These are phyloP conservation scores for Phalacrocorax pelagicus DNA, from an alignment of 2,113 vertebrate species.

Conservation along the genomic window DNA sequence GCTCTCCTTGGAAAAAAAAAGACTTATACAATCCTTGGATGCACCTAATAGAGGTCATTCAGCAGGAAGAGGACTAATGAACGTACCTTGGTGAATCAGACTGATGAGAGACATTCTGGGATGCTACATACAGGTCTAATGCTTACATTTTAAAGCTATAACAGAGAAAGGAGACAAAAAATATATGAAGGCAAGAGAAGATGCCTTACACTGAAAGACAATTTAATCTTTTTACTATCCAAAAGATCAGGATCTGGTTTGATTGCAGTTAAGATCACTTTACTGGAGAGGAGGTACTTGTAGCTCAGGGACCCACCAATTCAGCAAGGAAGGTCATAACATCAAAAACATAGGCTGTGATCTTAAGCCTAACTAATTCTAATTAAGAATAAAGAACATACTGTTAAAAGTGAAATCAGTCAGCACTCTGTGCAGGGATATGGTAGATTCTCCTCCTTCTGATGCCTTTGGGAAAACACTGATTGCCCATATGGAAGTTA, in stretches of 20 bases:
- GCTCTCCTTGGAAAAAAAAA: background rate
- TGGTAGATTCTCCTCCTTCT: background rate
- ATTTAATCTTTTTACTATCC: background rate
- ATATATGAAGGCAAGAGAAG: background rate
- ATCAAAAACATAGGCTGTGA: background rate
- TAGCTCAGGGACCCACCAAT: background rate
- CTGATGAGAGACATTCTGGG: background rate
- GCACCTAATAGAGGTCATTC: background rate
- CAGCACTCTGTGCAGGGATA: background rate
- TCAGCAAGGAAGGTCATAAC: background rate
- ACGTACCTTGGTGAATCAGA: background rate
- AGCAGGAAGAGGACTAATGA: background rate
- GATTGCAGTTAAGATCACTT: background rate
- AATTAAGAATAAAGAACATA: background rate
- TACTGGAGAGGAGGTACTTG: background rate
- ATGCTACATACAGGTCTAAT: background rate
- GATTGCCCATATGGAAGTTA: background rate
- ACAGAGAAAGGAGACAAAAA: background rate
- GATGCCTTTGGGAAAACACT: background rate
- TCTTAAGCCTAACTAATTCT: background rate
- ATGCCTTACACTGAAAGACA: background rate
- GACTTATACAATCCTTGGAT: background rate
- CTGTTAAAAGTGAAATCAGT: background rate
- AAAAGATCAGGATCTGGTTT: background rate
- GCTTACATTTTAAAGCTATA: background rate